A percentile compares a stretch with the other conserved stretches of the same genome.
phyloP scores from a whole-genome alignment of 1,140 invertebrate species.

The Drosophila cardini region DNA sequence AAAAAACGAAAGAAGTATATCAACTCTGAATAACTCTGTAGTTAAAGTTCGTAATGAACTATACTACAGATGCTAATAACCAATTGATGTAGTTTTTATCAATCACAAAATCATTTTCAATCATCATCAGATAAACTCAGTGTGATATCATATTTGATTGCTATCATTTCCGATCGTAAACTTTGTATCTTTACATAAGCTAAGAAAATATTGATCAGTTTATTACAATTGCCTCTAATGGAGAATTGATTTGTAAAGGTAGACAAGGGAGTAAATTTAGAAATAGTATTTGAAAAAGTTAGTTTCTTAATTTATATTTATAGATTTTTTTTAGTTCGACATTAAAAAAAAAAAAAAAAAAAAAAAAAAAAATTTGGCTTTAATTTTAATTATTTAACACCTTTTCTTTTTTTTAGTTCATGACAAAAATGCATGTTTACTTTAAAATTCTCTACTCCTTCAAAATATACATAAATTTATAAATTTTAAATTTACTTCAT shows the following conservation, averaged over 20 bases:
- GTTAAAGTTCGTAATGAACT: constrained; percentile 22
- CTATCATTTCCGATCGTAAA: background rate
- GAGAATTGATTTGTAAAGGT: background rate
- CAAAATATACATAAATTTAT: no score
- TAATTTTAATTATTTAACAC: no score
- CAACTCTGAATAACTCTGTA: background rate
- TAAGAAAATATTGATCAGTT: background rate
- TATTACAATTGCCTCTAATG: background rate
- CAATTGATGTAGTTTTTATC: constrained; percentile 13
- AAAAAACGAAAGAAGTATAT: background rate
- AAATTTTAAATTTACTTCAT: no score
- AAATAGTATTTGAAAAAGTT: no score
- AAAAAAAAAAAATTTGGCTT: no score
- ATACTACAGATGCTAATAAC: constrained; percentile 25
- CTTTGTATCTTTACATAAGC: background rate
- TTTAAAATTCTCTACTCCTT: no score
- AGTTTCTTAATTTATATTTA: no score
- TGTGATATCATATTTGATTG: constrained; percentile 19
- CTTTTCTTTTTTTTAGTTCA: no score
- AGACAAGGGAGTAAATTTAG: background rate
- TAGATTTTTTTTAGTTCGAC: no score
- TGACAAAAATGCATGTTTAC: no score
- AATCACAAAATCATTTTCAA: background rate
- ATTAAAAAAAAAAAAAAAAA: no score
- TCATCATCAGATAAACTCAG: background rate